Evolutionary conservation across 2,888 invertebrate species (phyloP).

Genomic region (Ellobium chinense): DNA sequence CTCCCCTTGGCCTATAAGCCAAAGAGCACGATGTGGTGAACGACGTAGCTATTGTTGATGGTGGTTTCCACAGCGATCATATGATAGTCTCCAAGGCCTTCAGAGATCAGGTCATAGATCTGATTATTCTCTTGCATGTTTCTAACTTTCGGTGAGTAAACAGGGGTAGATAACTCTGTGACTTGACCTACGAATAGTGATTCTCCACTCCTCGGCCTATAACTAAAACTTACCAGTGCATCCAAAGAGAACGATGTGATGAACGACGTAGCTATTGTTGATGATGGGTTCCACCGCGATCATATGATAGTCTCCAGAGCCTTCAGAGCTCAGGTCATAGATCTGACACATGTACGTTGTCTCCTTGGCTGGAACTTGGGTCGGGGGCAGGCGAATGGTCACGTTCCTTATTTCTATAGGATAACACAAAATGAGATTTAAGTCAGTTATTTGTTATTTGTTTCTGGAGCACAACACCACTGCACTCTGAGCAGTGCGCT

Average conservation of each 20-base stretch:
- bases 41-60: conserved; percentile 54
- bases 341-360: conserved; percentile 62
- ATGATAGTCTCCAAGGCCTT: conserved; percentile 54
- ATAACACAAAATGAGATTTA: not conserved
- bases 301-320: conserved; percentile 54
- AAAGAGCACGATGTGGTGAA: conserved; percentile 61
- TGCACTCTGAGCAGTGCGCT: not conserved
- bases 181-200: no score
- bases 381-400: conserved; percentile 47
- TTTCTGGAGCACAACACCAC: not conserved
- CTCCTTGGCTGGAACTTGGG: conserved; percentile 53
- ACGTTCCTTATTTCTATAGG: conserved; percentile 50
- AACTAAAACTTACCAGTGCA: conserved; percentile 44
- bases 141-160: no score
- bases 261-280: conserved; percentile 55
- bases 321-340: conserved; percentile 46
- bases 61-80: conserved; percentile 57
- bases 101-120: conserved; percentile 47
- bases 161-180: no score
- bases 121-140: no score
- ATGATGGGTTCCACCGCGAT: conserved; percentile 58
- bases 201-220: no score
- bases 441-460: no score
- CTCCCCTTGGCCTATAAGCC: conserved; percentile 50
- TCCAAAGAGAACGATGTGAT: conserved; percentile 60